A percentile compares a stretch with the other conserved stretches of the same genome.
Conservation (phyloP, 2,888 invertebrate genomes). For the Diogma glabrata region DNA sequence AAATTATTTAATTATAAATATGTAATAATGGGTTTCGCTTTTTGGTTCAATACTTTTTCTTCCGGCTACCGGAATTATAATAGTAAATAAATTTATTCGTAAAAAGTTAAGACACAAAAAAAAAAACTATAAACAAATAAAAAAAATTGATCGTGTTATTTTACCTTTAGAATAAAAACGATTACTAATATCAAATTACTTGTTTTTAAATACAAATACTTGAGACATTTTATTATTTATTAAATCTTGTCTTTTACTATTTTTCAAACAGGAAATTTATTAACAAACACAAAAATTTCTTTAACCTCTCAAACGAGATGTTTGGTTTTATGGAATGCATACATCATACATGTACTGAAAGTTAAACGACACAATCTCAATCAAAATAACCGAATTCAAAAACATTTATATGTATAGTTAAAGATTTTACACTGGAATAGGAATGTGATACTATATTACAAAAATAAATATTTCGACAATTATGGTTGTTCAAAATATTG, state of each 20-base stretch:
- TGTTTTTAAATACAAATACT: not conserved
- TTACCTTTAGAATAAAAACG: not conserved
- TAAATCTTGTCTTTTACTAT: not conserved
- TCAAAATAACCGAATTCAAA: too few relatives aligned
- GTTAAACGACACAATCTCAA: too few relatives aligned
- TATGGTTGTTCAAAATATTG: too few relatives aligned
- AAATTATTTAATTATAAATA: too few relatives aligned
- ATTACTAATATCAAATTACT: not conserved
- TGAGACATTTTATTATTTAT: slow-evolving; percentile 4
- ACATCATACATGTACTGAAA: too few relatives aligned
- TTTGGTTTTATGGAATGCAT: slow-evolving; percentile 1
- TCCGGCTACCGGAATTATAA: slow-evolving; percentile 6
- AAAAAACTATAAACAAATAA: not conserved
- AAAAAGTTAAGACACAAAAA: not conserved
- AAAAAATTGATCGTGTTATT: not conserved
- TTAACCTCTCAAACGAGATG: not conserved
- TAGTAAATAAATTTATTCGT: not conserved
- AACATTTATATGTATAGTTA: too few relatives aligned
- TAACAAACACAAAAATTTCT: not conserved
- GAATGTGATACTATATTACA: too few relatives aligned
- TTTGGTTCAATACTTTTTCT: not conserved
- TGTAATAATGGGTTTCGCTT: too few relatives aligned
- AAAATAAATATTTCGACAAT: too few relatives aligned
- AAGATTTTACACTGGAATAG: too few relatives aligned
- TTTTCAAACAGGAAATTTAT: slow-evolving; percentile 2